Evolutionary conservation across 2,797 vertebrate genomes (phyloP), one percentile per base, ranked within the genome.

Genomic region (Eupleurogrammus muticus): DNA sequence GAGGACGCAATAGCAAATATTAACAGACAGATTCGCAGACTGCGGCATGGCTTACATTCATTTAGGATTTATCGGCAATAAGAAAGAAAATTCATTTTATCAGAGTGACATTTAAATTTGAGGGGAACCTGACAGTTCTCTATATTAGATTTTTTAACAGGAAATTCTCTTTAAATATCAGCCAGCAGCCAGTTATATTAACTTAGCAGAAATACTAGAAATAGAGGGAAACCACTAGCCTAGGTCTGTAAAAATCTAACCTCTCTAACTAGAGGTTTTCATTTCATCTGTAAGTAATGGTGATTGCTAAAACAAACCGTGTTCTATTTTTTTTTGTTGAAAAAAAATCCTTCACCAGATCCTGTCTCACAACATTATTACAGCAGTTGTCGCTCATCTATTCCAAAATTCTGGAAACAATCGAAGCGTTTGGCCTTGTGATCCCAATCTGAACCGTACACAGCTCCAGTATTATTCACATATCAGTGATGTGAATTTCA

Each of bases 391-490:
- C 47, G n/a, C n/a, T 24, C 51, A 28, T 68, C 44, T 17, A 44
- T 11, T 61, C 49, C 46, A 17, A 38, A 53, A 38, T 34, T n/a
- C 12, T 20, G 35, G 35, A 28, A 66, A 56, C 61, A 61, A 65
- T 32, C 17, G 9, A 17, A 5, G 24, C 19, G 50, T 59, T 42
- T 14, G 54, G 34, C 48, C 14, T 5, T 32, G 6, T 47, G 52
- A 75, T 64, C 50, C 42, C 28, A 32, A 20, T 28, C 0, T 20
- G 70, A 66, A 64, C 58, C 23, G n/a, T 50, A 16, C 66, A 23
- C 40, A 17, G 34, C 60, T 13, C 34, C 3, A 49, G 34, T 10
- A n/a, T 60, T 54, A 65, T 60, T 58, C 40, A 40, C 40, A 34
- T 24, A 66, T 60, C 55, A 67, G 34, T 44, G 32, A 48, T 4